Conservation (phyloP, 1,140 invertebrate species). For the Solenopsis invicta region DNA sequence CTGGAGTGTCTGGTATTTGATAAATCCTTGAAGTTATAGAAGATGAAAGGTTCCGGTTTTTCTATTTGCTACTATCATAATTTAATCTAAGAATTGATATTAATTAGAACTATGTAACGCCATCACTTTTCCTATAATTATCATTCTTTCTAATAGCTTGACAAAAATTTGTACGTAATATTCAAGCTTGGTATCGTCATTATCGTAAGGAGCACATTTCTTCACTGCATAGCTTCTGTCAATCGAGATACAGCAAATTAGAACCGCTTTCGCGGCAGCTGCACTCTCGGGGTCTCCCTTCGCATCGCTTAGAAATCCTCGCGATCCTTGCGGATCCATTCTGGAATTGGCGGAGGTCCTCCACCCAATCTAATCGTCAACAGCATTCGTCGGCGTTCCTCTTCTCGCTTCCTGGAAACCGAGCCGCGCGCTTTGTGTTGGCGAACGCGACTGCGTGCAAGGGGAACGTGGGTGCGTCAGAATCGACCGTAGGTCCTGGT, state of each 20-base stretch:
- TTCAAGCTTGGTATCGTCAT: background rate
- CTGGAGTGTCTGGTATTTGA: background rate
- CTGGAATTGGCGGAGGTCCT: conserved; percentile 39
- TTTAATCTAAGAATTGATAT: background rate
- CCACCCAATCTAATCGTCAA: conserved; percentile 82
- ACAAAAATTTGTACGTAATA: background rate
- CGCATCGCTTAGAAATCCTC: conserved; percentile 7
- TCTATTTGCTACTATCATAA: background rate
- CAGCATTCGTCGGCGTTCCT: conserved; percentile 77
- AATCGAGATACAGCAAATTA: conserved; percentile 36
- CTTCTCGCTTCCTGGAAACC: conserved; percentile 83
- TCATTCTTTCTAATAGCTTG: background rate
- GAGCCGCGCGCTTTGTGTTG: conserved; percentile 65
- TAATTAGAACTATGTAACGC: background rate
- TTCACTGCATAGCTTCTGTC: background rate
- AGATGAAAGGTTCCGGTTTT: background rate
- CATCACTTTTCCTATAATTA: background rate
- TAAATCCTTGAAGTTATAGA: background rate
- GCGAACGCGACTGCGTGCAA: conserved; percentile 57
- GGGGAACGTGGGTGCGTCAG: conserved; percentile 64
- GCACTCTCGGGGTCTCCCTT: background rate
- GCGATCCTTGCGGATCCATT: conserved; percentile 77
- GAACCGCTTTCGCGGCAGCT: conserved; percentile 24
- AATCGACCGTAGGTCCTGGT: conserved; percentile 70
- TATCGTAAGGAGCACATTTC: background rate